These are phyloP conservation scores for Elgonia sp. DNA, from an alignment of 2,888 invertebrate genomes.

Conservation along the genomic window DNA sequence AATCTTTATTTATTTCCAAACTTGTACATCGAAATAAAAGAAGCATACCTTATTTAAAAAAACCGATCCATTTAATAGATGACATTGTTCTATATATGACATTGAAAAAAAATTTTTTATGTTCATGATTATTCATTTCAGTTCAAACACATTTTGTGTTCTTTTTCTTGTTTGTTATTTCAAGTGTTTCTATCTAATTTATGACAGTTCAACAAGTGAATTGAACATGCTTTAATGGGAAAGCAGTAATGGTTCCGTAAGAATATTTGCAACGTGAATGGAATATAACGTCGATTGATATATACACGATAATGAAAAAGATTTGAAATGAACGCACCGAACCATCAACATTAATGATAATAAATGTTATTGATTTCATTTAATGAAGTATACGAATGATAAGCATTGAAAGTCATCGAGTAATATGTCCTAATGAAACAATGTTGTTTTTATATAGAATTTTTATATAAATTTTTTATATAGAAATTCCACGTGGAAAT, in stretches of 20 bases:
- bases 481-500: too few relatives aligned
- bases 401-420: constrained; percentile 10
- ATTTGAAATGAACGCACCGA: constrained; percentile 19
- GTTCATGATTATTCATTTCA: background rate
- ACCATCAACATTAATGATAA: constrained; percentile 1
- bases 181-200: constrained; percentile 27
- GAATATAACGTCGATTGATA: constrained; percentile 53
- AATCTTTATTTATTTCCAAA: background rate
- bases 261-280: constrained; percentile 52
- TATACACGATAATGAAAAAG: constrained; percentile 45
- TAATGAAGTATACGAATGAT: background rate
- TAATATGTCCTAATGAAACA: constrained; percentile 23
- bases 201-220: constrained; percentile 61
- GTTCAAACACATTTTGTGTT: constrained; percentile 1
- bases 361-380: constrained; percentile 23
- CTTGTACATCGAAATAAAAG: background rate
- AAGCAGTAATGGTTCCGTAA: constrained; percentile 52
- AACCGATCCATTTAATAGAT: background rate
- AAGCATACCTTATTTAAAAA: background rate
- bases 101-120: background rate
- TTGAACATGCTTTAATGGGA: constrained; percentile 56
- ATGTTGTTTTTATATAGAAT: background rate
- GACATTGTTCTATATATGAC: background rate
- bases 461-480: too few relatives aligned
- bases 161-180: background rate